Evolutionary conservation across 2,888 invertebrate genomes (phyloP).

Genomic region (Apodemia duryi): DNA sequence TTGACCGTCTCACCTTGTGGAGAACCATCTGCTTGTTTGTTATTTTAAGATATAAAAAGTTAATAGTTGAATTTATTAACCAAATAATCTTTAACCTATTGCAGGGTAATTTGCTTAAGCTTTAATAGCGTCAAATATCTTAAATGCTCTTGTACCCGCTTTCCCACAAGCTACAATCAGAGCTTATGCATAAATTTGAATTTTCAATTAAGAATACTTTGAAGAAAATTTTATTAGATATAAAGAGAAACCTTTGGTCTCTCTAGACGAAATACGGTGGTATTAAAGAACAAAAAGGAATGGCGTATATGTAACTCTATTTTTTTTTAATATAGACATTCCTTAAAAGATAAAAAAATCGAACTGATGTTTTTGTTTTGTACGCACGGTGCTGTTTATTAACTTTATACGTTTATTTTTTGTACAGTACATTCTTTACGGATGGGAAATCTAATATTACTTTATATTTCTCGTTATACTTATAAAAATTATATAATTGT

Average conservation of each 20-base stretch:
- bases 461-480: no score
- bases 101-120: conserved; percentile 62
- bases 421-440: no score
- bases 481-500: no score
- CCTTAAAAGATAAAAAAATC: no score
- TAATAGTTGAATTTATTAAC: conserved; percentile 36
- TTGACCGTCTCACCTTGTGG: no score
- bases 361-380: no score
- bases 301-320: conserved; percentile 33
- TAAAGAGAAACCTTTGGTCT: conserved; percentile 77
- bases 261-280: conserved; percentile 62
- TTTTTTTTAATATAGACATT: no score
- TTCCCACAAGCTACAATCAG: conserved; percentile 65
- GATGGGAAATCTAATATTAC: no score
- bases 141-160: conserved; percentile 50
- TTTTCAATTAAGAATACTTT: conserved; percentile 78
- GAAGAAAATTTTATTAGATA: conserved; percentile 77
- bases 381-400: no score
- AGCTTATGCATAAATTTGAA: conserved; percentile 80
- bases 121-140: conserved; percentile 44
- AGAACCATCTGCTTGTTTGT: no score
- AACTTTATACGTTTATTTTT: no score
- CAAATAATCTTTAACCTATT: conserved; percentile 57
- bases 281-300: conserved; percentile 45
- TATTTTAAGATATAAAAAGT: not conserved